A percentile compares a stretch with the other conserved stretches of the same genome.
These are phyloP conservation scores for Aplodontia rufa DNA, from an alignment of 2,113 vertebrate genomes.

Conservation along the genomic window DNA sequence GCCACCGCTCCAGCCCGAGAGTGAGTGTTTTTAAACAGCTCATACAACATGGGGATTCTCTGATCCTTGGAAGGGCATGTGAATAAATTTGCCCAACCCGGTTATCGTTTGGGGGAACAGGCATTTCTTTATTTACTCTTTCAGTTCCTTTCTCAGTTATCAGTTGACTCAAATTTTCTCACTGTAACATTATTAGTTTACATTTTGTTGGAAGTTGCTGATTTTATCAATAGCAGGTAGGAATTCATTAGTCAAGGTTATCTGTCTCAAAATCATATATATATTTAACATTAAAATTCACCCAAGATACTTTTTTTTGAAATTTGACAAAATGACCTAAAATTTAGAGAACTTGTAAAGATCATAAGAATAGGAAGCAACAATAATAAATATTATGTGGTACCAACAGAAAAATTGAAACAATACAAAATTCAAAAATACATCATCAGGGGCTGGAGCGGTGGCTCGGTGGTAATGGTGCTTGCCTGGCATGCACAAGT, in stretches of 20 bases:
- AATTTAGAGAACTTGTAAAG: neutral
- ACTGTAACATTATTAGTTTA: neutral
- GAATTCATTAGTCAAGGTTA: neutral
- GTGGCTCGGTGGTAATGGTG: too few relatives aligned
- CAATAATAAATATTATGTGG: neutral
- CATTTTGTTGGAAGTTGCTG: neutral
- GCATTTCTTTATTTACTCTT: neutral
- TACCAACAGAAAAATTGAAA: neutral
- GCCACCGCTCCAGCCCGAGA: too few relatives aligned
- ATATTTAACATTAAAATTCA: conserved; percentile 30
- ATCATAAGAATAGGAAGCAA: neutral
- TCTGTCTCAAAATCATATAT: neutral
- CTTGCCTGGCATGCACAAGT: too few relatives aligned
- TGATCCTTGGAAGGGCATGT: neutral
- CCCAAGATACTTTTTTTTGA: neutral
- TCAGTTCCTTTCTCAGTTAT: neutral
- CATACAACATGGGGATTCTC: neutral
- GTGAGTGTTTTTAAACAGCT: conserved; percentile 42
- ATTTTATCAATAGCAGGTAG: neutral
- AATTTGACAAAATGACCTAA: conserved; percentile 22
- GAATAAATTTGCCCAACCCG: neutral
- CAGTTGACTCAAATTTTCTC: neutral
- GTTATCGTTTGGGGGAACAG: neutral
- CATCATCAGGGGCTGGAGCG: too few relatives aligned
- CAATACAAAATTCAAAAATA: conserved; percentile 1